phyloP scores from a whole-genome alignment of 2,113 vertebrate genomes.

The Typhlomys cinereus region DNA sequence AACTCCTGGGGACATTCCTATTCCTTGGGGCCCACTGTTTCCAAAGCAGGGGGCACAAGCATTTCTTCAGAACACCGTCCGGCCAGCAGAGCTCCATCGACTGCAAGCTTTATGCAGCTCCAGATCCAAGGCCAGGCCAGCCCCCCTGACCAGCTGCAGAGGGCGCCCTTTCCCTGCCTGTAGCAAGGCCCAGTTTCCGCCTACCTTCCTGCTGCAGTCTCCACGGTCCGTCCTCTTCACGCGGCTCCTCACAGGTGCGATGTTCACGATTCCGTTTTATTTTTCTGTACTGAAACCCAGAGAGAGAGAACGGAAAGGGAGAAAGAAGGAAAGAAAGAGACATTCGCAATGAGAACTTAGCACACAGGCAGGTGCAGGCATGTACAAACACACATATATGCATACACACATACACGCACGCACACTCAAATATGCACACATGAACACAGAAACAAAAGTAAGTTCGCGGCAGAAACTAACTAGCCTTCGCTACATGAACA shows the following conservation, averaged over 20 bases:
- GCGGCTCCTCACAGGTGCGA: background rate
- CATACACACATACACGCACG: too few relatives aligned
- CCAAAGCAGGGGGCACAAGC: background rate
- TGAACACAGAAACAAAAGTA: background rate
- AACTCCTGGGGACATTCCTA: background rate
- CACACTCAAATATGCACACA: too few relatives aligned
- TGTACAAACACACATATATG: too few relatives aligned
- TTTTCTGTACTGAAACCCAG: background rate
- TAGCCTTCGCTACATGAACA: background rate
- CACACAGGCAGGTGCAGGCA: too few relatives aligned
- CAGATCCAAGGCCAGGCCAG: background rate
- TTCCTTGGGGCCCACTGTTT: background rate
- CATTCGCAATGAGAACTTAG: background rate
- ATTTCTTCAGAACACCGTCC: background rate
- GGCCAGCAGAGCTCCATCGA: too few relatives aligned
- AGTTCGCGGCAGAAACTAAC: background rate
- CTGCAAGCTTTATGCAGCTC: background rate
- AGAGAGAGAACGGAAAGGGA: conserved; percentile 21
- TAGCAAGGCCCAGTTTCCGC: background rate
- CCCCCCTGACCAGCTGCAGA: background rate
- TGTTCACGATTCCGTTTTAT: background rate
- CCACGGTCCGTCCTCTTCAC: too few relatives aligned
- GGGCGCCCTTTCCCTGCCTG: background rate
- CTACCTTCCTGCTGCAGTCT: too few relatives aligned
- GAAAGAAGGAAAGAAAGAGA: background rate